Evolutionary conservation across 2,888 invertebrate species (phyloP), one percentile per base, ranked within the genome.

Genomic region (Tipula confusa): DNA sequence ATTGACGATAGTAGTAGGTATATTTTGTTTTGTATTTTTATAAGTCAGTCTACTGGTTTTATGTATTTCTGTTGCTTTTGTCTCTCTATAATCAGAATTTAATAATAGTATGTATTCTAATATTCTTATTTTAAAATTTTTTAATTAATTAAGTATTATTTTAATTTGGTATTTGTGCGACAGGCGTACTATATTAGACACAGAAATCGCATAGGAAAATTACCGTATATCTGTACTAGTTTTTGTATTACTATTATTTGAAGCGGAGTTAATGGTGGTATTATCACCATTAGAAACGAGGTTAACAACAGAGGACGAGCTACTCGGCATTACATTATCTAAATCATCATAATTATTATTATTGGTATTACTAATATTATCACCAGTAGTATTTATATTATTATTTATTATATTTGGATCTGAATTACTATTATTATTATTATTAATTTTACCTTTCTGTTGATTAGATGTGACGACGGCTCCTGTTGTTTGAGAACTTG

Each of bases 361-460:
- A 79, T 79, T 79, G 28, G 2, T 24, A 79, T 29, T 80, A 80
- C 80, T 80, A 31, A 29, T 80, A 80, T 80, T 80, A 80, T 80
- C 80, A 31, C 33, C 33, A 31, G 18, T 29, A 82, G 29, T 18
- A 33, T 33, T 82, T 82, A 33, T 82, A 82, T 82, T 82, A 82
- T 82, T 82, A 33, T 33, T 24, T 82, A 82, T 33, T 33, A 33
- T 33, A 82, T 33, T 33, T 82, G 24, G 29, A 33, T 33, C 33
- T 18, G 82, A 36, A 82, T 82, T 82, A 33, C 11, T 82, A 33
- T 82, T 82, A 33, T 82, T 82, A 11, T 79, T 15, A 18, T 81
- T 81, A 81, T 81, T 80, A 29, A 29, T 80, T 80, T 80, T 80
- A 80, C 80, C 80, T 80, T 80, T 80, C 15, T 80, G 80, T 80